These are phyloP conservation scores for rabbit (Oryctolagus cuniculus) DNA, from an alignment of 2,113 vertebrate genomes.

Conservation along the genomic window mOryCun1.1 NC_091442.1:44441001-44441500, in stretches of 20 bases:
- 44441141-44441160: conserved; percentile 67
- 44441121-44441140: conserved; percentile 36
- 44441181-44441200: conserved; percentile 26
- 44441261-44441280: conserved; percentile 57
- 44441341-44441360: background rate
- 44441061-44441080: background rate
- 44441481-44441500: background rate
- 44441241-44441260: conserved; percentile 69
- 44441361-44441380: background rate
- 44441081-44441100: background rate
- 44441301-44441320: background rate
- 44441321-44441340: background rate
- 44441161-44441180: background rate
- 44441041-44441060: background rate
- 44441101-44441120: conserved; percentile 44
- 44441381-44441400: background rate
- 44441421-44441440: background rate
- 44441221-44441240: conserved; percentile 43
- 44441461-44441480: background rate
- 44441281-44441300: conserved; percentile 59
- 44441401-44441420: background rate
- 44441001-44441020: conserved; percentile 12
- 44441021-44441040: conserved; percentile 15
- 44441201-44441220: conserved; percentile 60
- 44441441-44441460: background rate